A percentile compares a stretch with the other conserved stretches of the same genome.
Conservation (phyloP, 2,797 vertebrate species). For the Podarcis lilfordi region DNA sequence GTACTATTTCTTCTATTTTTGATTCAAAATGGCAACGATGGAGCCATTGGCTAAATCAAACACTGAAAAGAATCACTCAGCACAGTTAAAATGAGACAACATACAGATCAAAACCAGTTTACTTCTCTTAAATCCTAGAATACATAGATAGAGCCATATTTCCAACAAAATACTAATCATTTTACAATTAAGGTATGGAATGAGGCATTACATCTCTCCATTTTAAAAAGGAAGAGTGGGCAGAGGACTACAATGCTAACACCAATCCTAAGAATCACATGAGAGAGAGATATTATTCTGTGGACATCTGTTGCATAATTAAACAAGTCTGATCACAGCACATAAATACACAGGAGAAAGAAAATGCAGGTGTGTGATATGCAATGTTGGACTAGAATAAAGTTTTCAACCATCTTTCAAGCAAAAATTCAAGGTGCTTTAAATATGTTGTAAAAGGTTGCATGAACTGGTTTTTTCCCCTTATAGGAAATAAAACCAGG, state of each 20-base stretch:
- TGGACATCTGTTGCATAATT: constrained; percentile 16
- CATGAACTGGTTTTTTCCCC: not conserved
- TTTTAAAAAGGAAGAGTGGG: not conserved
- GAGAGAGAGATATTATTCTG: not conserved
- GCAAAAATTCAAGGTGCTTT: not conserved
- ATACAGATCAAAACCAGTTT: constrained; percentile 54
- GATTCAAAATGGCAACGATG: not conserved
- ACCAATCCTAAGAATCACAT: not conserved
- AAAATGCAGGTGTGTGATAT: constrained; percentile 28
- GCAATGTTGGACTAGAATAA: constrained; percentile 37
- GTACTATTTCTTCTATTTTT: not conserved
- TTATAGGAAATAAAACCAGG: not conserved
- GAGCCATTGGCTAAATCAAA: constrained; percentile 26
- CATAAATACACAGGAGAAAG: constrained; percentile 35
- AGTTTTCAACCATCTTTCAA: not conserved
- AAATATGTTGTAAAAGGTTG: not conserved
- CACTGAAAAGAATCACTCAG: constrained; percentile 29
- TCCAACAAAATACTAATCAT: constrained; percentile 61
- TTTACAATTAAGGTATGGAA: constrained; percentile 62
- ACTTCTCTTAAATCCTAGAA: constrained; percentile 57
- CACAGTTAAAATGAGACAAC: constrained; percentile 63
- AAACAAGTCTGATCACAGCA: constrained; percentile 12
- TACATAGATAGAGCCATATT: constrained; percentile 38
- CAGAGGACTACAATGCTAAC: not conserved
- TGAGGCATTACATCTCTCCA: constrained; percentile 54